Conservation (phyloP, 2,113 vertebrate genomes). For the Pygoscelis adeliae region DNA sequence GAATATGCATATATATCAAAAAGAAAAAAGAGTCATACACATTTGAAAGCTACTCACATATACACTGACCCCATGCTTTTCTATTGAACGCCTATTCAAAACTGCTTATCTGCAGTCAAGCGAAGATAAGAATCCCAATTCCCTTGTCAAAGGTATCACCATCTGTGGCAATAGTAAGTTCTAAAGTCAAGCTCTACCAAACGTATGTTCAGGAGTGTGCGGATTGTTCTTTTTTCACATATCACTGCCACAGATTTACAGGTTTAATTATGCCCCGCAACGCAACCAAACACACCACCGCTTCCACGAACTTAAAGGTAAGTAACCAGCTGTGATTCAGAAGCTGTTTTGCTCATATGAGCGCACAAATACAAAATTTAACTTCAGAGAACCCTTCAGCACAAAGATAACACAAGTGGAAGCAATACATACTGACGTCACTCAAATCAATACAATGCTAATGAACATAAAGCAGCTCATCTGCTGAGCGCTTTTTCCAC, state of each 20-base stretch:
- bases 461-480: not conserved
- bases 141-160: not conserved
- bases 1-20: not conserved
- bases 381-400: not conserved
- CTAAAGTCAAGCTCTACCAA: not conserved
- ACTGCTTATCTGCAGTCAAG: not conserved
- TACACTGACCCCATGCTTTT: rapidly evolving
- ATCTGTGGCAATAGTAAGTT: rapidly evolving
- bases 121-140: not conserved
- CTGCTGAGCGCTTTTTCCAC: not conserved
- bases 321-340: not conserved
- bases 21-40: too few species aligned
- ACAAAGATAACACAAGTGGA: not conserved
- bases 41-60: not conserved
- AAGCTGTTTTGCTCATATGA: not conserved
- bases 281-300: not conserved
- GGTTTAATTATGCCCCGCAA: not conserved
- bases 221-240: not conserved
- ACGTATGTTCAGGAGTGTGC: not conserved
- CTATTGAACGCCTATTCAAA: not conserved
- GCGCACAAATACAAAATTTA: not conserved
- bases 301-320: not conserved
- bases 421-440: not conserved
- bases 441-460: not conserved
- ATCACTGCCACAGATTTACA: not conserved